A percentile compares a stretch with the other conserved stretches of the same genome.
Conservation (phyloP, 1,140 invertebrate genomes). For the Limonius californicus region DNA sequence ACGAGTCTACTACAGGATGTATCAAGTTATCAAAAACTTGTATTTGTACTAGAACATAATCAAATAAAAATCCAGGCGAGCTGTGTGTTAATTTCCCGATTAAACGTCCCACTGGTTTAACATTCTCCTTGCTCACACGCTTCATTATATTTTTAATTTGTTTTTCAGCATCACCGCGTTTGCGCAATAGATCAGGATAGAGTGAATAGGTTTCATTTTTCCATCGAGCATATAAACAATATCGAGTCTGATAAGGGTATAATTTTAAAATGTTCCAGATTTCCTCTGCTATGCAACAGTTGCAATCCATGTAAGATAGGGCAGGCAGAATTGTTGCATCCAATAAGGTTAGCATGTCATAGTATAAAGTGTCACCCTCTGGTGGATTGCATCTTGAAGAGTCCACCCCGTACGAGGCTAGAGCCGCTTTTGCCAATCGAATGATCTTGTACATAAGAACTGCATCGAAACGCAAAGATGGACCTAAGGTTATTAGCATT, state of each 20-base stretch:
- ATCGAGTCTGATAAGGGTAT: constrained; percentile 86
- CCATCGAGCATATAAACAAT: constrained; percentile 90
- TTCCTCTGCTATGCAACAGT: constrained; percentile 94
- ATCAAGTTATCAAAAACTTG: constrained; percentile 99
- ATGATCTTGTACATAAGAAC: constrained; percentile 85
- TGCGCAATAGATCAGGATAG: constrained; percentile 78
- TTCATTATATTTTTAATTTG: constrained; percentile 97
- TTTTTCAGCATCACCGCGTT: constrained; percentile 81
- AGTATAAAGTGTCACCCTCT: constrained; percentile 56
- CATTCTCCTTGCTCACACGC: constrained; percentile 96
- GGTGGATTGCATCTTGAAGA: constrained; percentile 38
- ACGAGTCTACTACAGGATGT: constrained; percentile 93
- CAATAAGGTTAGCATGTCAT: constrained; percentile 79
- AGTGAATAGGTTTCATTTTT: constrained; percentile 82
- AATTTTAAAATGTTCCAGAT: constrained; percentile 89
- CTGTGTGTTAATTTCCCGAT: constrained; percentile 97
- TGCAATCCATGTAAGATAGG: constrained; percentile 86
- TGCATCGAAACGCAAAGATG: constrained; percentile 83
- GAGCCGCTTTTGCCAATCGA: constrained; percentile 54
- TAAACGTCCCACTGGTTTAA: constrained; percentile 91
- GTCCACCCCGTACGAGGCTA: constrained; percentile 40
- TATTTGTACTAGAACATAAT: constrained; percentile 92
- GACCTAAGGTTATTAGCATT: constrained; percentile 84
- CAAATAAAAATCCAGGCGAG: constrained; percentile 91
- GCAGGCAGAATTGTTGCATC: constrained; percentile 87